Percentiles rank a stretch among this genome's conserved stretches.
These are phyloP conservation scores for Cacatua alba DNA, from an alignment of 2,113 vertebrate genomes.

Conservation along the genomic window DNA sequence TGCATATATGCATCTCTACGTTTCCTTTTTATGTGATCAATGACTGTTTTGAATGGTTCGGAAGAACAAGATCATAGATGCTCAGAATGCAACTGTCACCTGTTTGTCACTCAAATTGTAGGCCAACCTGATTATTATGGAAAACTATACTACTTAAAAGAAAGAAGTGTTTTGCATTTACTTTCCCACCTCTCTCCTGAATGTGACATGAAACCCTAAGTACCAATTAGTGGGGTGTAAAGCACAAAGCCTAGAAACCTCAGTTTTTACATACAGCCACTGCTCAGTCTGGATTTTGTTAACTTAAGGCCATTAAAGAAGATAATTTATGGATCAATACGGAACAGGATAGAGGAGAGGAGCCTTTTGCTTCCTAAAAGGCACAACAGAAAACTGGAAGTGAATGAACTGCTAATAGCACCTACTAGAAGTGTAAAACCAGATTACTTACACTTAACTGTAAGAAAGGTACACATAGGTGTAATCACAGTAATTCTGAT, in stretches of 20 bases:
- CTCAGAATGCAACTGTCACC: not conserved
- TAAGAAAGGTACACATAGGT: not conserved
- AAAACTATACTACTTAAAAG: not conserved
- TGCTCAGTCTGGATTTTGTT: not conserved
- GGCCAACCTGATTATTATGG: not conserved
- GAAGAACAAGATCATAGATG: not conserved
- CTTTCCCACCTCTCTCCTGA: not conserved
- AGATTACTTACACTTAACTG: not conserved
- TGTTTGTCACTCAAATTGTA: not conserved
- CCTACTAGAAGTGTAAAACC: not conserved
- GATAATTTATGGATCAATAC: not conserved
- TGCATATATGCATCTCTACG: not conserved
- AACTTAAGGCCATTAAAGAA: not conserved
- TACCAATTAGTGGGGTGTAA: not conserved
- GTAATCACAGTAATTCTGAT: not conserved
- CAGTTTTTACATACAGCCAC: not conserved
- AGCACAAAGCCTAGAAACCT: not conserved
- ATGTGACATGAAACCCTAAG: not conserved
- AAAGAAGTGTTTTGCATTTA: not conserved
- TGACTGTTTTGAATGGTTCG: rapidly evolving
- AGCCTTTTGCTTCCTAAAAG: not conserved
- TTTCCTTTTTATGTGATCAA: not conserved
- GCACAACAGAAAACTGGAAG: not conserved
- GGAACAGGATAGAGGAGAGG: not conserved
- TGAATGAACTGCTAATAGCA: not conserved